Evolutionary conservation across 2,797 vertebrate genomes (phyloP).

Genomic region (Pipistrellus kuhlii): DNA sequence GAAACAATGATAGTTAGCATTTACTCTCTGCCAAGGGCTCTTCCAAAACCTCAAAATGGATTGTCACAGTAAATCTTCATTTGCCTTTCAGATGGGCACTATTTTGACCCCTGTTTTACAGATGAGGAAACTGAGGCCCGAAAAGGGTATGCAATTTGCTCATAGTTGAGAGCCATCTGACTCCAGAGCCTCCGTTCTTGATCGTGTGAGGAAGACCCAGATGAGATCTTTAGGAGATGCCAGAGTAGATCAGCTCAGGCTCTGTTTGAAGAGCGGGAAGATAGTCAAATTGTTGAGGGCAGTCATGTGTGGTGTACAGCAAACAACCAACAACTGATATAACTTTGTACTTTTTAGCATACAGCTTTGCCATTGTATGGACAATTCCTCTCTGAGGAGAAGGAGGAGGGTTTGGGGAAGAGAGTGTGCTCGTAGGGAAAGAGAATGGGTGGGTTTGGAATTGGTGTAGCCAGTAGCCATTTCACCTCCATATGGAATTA

Average conservation of each 20-base stretch:
- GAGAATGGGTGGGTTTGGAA: neutral
- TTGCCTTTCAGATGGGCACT: neutral
- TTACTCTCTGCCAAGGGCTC: neutral
- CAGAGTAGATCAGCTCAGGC: neutral
- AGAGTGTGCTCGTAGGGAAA: neutral
- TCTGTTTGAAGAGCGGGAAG: neutral
- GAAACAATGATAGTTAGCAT: neutral
- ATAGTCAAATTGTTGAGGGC: neutral
- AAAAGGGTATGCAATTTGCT: neutral
- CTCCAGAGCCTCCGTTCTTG: neutral
- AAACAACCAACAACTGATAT: neutral
- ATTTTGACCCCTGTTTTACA: neutral
- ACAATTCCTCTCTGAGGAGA: neutral
- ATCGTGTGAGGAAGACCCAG: neutral
- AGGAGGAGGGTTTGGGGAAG: neutral
- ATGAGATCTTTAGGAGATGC: neutral
- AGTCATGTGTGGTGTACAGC: neutral
- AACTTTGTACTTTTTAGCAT: neutral
- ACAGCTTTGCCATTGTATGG: neutral
- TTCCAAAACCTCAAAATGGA: conserved; percentile 1
- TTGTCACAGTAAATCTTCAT: conserved; percentile 11
- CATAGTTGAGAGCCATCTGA: neutral
- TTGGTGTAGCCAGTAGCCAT: neutral
- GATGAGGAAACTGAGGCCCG: neutral
- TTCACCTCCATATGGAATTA: conserved; percentile 1